Conservation (phyloP, 2,888 invertebrate genomes). For the Pristionchus maxplancki region DNA sequence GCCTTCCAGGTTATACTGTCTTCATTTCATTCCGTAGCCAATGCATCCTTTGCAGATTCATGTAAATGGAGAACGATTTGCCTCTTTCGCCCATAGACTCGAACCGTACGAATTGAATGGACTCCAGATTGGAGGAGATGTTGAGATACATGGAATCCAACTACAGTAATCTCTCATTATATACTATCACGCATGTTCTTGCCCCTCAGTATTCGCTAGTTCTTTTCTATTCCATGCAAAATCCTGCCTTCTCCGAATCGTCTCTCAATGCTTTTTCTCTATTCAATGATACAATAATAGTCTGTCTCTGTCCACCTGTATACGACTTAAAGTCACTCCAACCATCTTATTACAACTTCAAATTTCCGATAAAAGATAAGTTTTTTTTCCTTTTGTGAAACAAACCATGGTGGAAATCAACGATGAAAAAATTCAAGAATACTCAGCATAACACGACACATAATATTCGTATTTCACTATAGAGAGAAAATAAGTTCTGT, state of each 20-base stretch:
- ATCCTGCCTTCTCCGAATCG: constrained; percentile 23
- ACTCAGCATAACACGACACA: no score
- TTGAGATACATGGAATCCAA: constrained; percentile 75
- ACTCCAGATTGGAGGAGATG: constrained; percentile 76
- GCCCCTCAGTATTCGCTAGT: constrained; percentile 41
- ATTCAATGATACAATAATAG: not conserved
- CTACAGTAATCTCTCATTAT: constrained; percentile 65
- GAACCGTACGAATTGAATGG: constrained; percentile 77
- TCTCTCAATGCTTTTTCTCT: not conserved
- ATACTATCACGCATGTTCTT: constrained; percentile 10
- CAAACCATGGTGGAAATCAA: not conserved
- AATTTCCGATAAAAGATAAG: not conserved
- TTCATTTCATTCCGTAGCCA: not conserved
- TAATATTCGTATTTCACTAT: no score
- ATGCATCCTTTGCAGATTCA: constrained; percentile 68
- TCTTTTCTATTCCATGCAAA: constrained; percentile 36
- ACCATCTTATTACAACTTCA: constrained; percentile 22
- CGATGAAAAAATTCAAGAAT: not conserved
- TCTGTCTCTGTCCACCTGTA: constrained; percentile 1
- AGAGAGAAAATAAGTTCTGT: no score
- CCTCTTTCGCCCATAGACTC: constrained; percentile 77
- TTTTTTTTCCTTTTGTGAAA: not conserved
- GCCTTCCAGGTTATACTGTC: constrained; percentile 61
- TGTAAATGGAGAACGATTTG: constrained; percentile 77
- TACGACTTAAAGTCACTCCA: constrained; percentile 25